Evolutionary conservation across 1,140 invertebrate species (phyloP), one percentile per base, ranked within the genome.

Genomic region (Cotesia vestalis): DNA sequence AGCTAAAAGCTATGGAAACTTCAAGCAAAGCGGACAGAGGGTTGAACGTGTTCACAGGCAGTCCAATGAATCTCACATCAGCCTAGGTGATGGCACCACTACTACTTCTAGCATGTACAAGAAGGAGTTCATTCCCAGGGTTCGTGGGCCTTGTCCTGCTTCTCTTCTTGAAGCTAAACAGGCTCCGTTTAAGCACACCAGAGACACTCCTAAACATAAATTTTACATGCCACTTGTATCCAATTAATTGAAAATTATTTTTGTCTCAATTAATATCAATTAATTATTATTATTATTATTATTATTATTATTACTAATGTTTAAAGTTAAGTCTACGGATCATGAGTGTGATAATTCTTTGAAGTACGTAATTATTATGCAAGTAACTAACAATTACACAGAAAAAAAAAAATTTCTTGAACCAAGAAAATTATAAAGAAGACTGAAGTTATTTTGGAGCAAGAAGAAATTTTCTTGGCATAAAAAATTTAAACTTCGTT

Each of bases 181-280:
- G 71, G 90, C 92, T 59, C 91, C 92, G 17, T 95, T 93, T 81
- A 93, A 93, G 81, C 93, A 94, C 77, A 94, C 93, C 1, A 89
- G 94, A 72, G 93, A 94, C 80, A 94, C 94, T 0, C 91, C 90
- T 60, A 91, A 93, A 79, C 94, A 95, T 80, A 94, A 94, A 80
- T 95, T 94, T 81, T 95, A 94, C 79, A 88, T 93, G 80, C 90
- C 92, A 0, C 79, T 87, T 12, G 76, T 88, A 4, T 83, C 84
- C 4, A 83, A 80, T 63, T 84, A 76, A 80, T 40, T 61, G 27
- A 27, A 27, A 27, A 27, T 27, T 11, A 46, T 46, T 46, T 46
- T 46, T 46, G 6, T 67, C 38, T 53, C 17, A n/a, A 14, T 55
- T 55, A 55, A 3, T 55, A 14, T 12, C 4, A 55, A 55, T 55